Percentiles rank a stretch among this genome's conserved stretches.
phyloP scores from a whole-genome alignment of 2,113 vertebrate species.

The Equus przewalskii region DNA sequence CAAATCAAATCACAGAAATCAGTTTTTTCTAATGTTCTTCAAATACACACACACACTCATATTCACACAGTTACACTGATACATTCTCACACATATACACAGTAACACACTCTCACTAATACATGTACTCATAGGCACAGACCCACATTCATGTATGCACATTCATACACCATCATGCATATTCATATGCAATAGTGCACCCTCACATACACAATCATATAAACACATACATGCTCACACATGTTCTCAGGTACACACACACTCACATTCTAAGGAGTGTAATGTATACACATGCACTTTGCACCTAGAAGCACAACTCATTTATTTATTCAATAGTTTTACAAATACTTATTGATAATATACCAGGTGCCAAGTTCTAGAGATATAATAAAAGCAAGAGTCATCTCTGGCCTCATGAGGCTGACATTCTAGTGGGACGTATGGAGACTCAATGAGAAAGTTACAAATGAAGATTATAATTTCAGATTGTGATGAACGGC shows the following conservation, averaged over 20 bases:
- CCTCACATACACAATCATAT: background rate
- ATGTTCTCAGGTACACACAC: background rate
- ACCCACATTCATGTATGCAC: background rate
- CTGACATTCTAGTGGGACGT: background rate
- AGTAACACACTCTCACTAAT: background rate
- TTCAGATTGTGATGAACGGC: background rate
- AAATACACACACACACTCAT: background rate
- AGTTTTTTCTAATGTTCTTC: slow-evolving; percentile 21
- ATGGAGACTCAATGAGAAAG: background rate
- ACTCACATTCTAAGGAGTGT: background rate
- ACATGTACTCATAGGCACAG: background rate
- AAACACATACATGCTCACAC: background rate
- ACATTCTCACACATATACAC: background rate
- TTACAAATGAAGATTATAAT: background rate
- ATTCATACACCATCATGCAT: background rate
- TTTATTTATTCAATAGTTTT: background rate
- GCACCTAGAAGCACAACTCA: background rate
- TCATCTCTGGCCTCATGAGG: background rate
- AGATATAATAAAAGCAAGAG: background rate
- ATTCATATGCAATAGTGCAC: background rate
- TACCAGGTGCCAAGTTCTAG: background rate
- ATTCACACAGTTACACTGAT: background rate
- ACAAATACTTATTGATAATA: background rate
- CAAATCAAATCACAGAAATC: slow-evolving; percentile 39
- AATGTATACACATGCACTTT: background rate